These are phyloP conservation scores for Acropternis orthonyx DNA, from an alignment of 2,797 vertebrate species.

Conservation along the genomic window DNA sequence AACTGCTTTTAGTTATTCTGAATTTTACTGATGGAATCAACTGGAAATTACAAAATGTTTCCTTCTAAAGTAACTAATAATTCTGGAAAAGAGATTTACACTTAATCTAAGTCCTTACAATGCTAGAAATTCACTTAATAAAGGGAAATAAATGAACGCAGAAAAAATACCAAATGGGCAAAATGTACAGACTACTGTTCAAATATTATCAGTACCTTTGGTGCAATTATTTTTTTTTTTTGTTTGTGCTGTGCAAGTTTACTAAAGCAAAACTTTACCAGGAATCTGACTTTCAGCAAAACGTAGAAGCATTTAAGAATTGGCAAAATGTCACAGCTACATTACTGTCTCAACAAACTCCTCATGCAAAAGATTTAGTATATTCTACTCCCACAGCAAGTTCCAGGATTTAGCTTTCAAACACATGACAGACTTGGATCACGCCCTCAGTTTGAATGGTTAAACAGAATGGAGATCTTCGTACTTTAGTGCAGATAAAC, in stretches of 20 bases:
- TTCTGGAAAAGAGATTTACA: slow-evolving; percentile 62
- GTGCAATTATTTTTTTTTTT: slow-evolving; percentile 46
- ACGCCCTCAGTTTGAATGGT: slow-evolving; percentile 67
- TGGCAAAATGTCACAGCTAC: slow-evolving; percentile 76
- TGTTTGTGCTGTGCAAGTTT: slow-evolving; percentile 66
- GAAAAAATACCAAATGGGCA: slow-evolving; percentile 19
- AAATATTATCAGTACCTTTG: slow-evolving; percentile 63
- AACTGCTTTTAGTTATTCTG: slow-evolving; percentile 43
- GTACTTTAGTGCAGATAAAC: slow-evolving; percentile 75
- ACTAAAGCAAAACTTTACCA: slow-evolving; percentile 58
- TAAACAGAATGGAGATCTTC: slow-evolving; percentile 69
- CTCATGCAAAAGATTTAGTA: slow-evolving; percentile 75
- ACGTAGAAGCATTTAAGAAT: slow-evolving; percentile 71
- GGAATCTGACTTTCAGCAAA: slow-evolving; percentile 65
- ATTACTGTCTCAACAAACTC: slow-evolving; percentile 73
- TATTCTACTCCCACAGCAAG: slow-evolving; percentile 72
- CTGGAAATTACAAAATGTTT: slow-evolving; percentile 46
- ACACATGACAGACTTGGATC: slow-evolving; percentile 60
- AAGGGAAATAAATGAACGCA: slow-evolving; percentile 54
- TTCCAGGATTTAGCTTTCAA: slow-evolving; percentile 74
- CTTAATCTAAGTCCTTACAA: slow-evolving; percentile 48
- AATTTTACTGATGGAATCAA: slow-evolving; percentile 51
- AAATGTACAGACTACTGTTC: slow-evolving; percentile 25
- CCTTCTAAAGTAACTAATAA: slow-evolving; percentile 51
- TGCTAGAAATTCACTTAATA: slow-evolving; percentile 36